A percentile compares a stretch with the other conserved stretches of the same genome.
phyloP scores from a whole-genome alignment of 2,113 vertebrate species.

The Cervus canadensis region DNA sequence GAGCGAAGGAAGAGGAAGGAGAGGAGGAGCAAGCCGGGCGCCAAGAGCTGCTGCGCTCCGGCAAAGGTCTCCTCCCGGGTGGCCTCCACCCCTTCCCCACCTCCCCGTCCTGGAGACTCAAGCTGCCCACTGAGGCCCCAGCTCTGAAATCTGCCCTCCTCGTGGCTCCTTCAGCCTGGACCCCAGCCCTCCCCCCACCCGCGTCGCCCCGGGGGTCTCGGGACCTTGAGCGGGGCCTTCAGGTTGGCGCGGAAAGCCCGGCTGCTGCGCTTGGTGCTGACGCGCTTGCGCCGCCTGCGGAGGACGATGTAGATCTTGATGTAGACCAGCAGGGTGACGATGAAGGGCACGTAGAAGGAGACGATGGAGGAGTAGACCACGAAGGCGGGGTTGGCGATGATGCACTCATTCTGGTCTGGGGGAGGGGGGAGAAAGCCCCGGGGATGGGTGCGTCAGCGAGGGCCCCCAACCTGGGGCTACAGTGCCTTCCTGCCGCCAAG shows the following conservation, averaged over 20 bases:
- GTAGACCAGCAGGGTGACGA: constrained; percentile 88
- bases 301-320: constrained; percentile 89
- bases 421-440: constrained; percentile 40
- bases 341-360: constrained; percentile 90
- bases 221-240: constrained; percentile 81
- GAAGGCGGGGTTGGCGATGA: constrained; percentile 87
- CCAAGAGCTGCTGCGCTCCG: not conserved
- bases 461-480: rapidly evolving
- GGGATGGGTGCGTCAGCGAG: not conserved
- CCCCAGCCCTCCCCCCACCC: rapidly evolving
- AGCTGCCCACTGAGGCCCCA: rapidly evolving
- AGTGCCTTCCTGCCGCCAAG: rapidly evolving
- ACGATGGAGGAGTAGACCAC: constrained; percentile 89
- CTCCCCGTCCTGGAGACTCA: not conserved
- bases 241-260: constrained; percentile 76
- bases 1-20: not conserved
- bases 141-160: not conserved
- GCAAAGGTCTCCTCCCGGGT: not conserved
- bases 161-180: not conserved
- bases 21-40: not conserved
- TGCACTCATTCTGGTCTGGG: constrained; percentile 84
- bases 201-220: not conserved
- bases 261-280: constrained; percentile 86
- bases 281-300: constrained; percentile 82
- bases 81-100: rapidly evolving